Base-by-base conservation (phyloP, 2,797 vertebrate species). In the Sebastiscus tertius region DNA sequence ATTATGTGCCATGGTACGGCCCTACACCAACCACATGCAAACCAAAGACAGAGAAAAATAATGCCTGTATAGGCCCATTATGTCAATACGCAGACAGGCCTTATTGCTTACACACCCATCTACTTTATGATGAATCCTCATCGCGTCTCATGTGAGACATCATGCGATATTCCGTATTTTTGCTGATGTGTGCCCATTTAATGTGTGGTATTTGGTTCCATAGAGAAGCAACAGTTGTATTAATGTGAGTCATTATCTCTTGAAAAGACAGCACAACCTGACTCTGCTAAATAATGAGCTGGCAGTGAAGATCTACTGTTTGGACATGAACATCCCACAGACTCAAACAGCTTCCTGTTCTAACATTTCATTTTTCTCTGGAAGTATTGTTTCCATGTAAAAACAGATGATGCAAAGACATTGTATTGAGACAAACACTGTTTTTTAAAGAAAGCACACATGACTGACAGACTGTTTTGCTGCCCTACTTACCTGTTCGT, bases 401-500 rank as follows among this genome's bases (percentile, higher is more conserved):
- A 14, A 29, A n/a, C 9, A 11, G 20, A 3, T 29, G 34, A 34
- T 27, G 61, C 59, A 66, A 77, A 80, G 36, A 56, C 26, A 63
- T 67, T 18, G 61, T 52, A 65, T 5, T 4, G 58, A 83, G 79
- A 81, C 58, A 68, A 79, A 77, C 62, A 39, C 71, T 33, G 31
- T 27, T 76, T 78, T 67, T 52, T 39, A 58, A 34, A 69, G 52
- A 39, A 16, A 24, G 33, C 29, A 67, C 84, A 86, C 29, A 62
- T 85, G 85, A 88, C 81, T 59, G 80, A 78, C 71, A 34, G 71
- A 49, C 69, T 91, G 86, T 89, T 85, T 84, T 88, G 66, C 69
- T 83, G 59, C 60, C 70, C 59, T 59, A 13, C 80, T 84, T 54
- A 81, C 80, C 83, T 63, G 72, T 59, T 86, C 42, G 68, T 82